phyloP scores from a whole-genome alignment of 2,113 vertebrate genomes.

The Gallinago media region DNA sequence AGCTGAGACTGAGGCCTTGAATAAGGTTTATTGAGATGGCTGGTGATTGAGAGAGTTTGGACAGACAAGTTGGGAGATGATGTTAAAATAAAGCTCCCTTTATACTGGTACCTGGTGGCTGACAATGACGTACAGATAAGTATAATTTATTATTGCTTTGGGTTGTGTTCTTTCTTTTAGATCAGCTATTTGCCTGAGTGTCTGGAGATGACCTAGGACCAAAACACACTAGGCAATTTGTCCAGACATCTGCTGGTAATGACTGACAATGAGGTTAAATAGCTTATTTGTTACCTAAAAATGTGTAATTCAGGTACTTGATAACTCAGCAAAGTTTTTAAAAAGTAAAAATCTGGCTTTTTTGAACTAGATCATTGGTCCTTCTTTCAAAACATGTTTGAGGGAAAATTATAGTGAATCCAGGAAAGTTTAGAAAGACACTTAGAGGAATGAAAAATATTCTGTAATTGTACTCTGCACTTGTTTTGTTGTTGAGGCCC shows the following conservation, averaged over 20 bases:
- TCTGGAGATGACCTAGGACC: not conserved
- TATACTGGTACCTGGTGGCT: not conserved
- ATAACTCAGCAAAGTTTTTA: not conserved
- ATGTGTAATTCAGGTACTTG: not conserved
- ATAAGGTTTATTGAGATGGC: not conserved
- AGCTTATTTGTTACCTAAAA: not conserved
- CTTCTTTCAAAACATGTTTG: not conserved
- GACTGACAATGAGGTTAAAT: not conserved
- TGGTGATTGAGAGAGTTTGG: not conserved
- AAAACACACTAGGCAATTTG: not conserved
- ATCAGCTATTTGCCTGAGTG: not conserved
- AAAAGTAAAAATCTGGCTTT: not conserved
- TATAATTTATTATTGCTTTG: slow-evolving; percentile 23
- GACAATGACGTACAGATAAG: not conserved
- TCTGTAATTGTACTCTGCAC: not conserved
- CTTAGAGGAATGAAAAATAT: not conserved
- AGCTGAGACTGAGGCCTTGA: not conserved
- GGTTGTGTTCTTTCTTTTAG: not conserved
- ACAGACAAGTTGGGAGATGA: not conserved
- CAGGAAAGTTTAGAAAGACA: not conserved
- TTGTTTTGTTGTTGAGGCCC: not conserved
- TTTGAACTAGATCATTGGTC: not conserved
- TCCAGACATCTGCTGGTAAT: not conserved
- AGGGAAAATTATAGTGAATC: not conserved
- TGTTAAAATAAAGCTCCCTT: not conserved